Conservation (phyloP, 2,113 vertebrate species). For the Chaetura pelagica region DNA sequence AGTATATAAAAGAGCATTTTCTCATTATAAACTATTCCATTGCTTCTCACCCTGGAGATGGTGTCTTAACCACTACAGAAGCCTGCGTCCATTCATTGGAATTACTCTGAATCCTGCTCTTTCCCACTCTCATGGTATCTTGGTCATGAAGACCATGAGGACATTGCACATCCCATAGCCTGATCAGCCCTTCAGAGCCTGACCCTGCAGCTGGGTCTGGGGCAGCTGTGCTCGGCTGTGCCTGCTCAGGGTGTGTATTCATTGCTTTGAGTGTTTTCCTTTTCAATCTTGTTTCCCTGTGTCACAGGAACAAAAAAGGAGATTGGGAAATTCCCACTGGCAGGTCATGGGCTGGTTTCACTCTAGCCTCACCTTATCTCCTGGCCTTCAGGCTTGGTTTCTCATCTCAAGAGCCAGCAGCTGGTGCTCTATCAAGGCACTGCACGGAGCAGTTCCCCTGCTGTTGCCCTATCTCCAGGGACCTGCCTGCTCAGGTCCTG, state of each 20-base stretch:
- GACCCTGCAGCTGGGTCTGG: neutral
- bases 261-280: neutral
- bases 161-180: neutral
- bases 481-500: neutral
- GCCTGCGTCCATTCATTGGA: neutral
- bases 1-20: too few relatives aligned
- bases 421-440: neutral
- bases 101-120: neutral
- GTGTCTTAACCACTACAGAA: neutral
- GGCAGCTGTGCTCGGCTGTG: neutral
- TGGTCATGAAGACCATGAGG: neutral
- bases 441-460: neutral
- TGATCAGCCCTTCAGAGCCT: neutral
- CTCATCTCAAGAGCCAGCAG: neutral
- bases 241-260: neutral
- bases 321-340: conserved; percentile 1
- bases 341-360: neutral
- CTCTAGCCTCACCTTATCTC: neutral
- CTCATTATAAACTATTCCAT: too few relatives aligned
- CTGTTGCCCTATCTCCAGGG: neutral
- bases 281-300: neutral
- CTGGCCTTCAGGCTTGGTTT: neutral
- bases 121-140: neutral
- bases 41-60: too few relatives aligned
- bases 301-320: neutral